Base-by-base conservation (phyloP, 2,113 vertebrate genomes). In the Podarcis cretensis region DNA sequence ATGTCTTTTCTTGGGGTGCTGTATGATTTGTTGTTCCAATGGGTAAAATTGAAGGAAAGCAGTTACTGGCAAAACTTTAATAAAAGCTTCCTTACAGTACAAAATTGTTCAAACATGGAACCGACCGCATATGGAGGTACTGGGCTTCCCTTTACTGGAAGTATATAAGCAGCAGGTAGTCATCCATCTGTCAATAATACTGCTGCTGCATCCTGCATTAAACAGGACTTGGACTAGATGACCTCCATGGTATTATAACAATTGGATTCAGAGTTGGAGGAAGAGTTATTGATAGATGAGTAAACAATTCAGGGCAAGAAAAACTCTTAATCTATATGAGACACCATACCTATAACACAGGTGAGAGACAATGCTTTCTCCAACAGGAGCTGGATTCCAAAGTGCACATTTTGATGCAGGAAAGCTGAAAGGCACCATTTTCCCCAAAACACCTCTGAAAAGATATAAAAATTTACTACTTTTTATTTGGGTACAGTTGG, bases 391-490 rank as follows among this genome's bases (percentile, higher is more conserved):
- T 20, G 97, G 94, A 86, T 99, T 98, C 99, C 99, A 99, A 77
- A 99, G 98, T 1, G 97, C 96, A 83, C 91, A 92, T 92, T 97
- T 98, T 75, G 98, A 98, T 93, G 98, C 97, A 73, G 99, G 98
- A 94, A 99, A 99, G 85, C 96, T 97, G 86, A 99, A 96, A 63
- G 97, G 95, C 30, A 96, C 94, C 92, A 97, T 96, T 66, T 92
- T 96, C 78, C 89, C 90, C 0, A 96, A 90, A 90, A 93, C 30
- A 94, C 89, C 35, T 97, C 98, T 92, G 57, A 37, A 94, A 90
- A 87, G 78, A 5, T 92, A 40, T 27, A 87, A 0, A 23, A 12
- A 23, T 35, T 86, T 85, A 37, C 1, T 37, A 7, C 4, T 25
- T 40, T 77, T 87, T 27, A 83, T 75, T 63, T 76, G 0, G 66